These are phyloP conservation scores for Actinopyga echinites DNA, from an alignment of 53 echinoderm and acorn worm genomes.

Conservation along the genomic window DNA sequence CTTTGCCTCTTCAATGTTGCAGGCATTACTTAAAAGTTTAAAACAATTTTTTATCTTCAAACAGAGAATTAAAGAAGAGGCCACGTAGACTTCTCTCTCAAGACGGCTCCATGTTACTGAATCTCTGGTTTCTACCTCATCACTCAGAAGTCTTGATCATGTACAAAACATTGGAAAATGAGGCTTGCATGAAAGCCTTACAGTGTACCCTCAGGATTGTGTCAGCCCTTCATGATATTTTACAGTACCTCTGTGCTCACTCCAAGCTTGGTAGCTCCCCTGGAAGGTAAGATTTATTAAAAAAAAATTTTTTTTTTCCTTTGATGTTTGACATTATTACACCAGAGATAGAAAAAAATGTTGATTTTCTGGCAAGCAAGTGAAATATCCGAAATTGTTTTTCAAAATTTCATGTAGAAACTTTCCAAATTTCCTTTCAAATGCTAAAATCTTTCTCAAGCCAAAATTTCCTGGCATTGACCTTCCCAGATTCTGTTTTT, in stretches of 20 bases:
- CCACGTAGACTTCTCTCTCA: conserved; percentile 82
- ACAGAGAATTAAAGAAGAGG: conserved; percentile 87
- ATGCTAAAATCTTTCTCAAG: no score
- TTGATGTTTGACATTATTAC: no score
- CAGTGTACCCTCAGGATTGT: conserved; percentile 65
- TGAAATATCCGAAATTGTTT: no score
- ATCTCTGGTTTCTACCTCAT: conserved; percentile 95
- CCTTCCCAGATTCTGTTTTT: no score
- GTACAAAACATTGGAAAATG: conserved; percentile 94
- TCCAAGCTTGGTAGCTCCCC: conserved; percentile 93
- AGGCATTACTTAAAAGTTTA: neutral
- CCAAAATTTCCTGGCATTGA: no score
- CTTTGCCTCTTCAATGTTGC: no score
- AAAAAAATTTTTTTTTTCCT: no score
- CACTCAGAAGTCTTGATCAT: conserved; percentile 82
- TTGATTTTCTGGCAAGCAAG: no score
- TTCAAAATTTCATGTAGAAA: no score
- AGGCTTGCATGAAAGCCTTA: conserved; percentile 76
- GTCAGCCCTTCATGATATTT: conserved; percentile 86
- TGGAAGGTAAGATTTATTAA: conserved; percentile 64
- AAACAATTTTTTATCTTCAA: neutral
- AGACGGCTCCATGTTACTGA: conserved; percentile 75
- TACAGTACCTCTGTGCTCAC: conserved; percentile 93
- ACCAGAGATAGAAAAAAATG: no score
- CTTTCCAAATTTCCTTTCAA: no score